These are phyloP conservation scores for Tortricodes alternella DNA, from an alignment of 2,888 invertebrate genomes.

Conservation along the genomic window DNA sequence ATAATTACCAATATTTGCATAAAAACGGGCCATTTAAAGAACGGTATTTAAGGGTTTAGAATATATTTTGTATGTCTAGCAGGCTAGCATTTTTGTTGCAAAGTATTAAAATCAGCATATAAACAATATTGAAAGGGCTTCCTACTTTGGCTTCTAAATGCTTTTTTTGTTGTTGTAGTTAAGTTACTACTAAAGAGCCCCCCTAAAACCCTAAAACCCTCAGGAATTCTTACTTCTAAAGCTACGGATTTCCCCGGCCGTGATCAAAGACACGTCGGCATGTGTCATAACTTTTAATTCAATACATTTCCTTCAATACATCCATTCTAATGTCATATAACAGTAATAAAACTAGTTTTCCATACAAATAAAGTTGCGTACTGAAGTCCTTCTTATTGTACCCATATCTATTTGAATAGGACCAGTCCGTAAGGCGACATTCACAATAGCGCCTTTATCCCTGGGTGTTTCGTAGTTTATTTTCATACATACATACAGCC, in stretches of 20 bases:
- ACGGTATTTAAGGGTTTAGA: too few species aligned
- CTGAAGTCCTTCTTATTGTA: constrained; percentile 44
- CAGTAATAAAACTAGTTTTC: constrained; percentile 32
- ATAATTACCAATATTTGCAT: too few species aligned
- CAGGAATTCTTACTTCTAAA: not conserved
- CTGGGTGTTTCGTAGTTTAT: not conserved
- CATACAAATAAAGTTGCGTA: constrained; percentile 51
- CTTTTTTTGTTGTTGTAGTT: too few species aligned
- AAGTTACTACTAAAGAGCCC: too few species aligned
- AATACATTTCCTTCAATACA: constrained; percentile 29
- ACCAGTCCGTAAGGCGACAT: constrained; percentile 41
- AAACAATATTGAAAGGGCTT: too few species aligned
- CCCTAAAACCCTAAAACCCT: not conserved
- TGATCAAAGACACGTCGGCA: constrained; percentile 5
- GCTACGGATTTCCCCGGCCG: not conserved
- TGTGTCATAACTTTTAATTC: constrained; percentile 23
- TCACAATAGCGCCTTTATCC: constrained; percentile 14
- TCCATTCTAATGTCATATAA: constrained; percentile 21
- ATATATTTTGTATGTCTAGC: too few species aligned
- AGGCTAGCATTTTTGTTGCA: too few species aligned
- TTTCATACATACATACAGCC: too few species aligned
- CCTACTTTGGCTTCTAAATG: too few species aligned
- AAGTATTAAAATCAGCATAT: too few species aligned
- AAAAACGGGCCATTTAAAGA: too few species aligned
- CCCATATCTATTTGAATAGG: constrained; percentile 54